Conservation (phyloP, 2,797 vertebrate genomes). For the Xiphorhynchus erythropygius region DNA sequence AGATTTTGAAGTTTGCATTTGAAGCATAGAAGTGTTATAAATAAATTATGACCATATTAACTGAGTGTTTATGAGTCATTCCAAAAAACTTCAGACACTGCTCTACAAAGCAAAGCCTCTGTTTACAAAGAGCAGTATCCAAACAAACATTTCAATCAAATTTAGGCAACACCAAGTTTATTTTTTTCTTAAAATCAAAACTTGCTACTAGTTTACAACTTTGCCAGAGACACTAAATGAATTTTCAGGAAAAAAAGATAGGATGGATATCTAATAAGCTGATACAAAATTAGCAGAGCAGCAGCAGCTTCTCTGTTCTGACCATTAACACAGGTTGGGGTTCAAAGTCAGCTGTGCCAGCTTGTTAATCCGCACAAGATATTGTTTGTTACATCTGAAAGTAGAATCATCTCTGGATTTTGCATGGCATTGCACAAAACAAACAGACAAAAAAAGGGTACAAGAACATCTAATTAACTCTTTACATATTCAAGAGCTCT, state of each 20-base stretch:
- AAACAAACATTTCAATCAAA: not conserved
- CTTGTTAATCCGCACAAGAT: not conserved
- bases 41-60: conserved; percentile 12
- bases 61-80: not conserved
- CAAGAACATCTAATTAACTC: not conserved
- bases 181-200: not conserved
- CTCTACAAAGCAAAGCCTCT: not conserved
- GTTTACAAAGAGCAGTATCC: not conserved
- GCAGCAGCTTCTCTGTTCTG: not conserved
- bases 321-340: not conserved
- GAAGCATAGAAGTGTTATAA: conserved; percentile 27
- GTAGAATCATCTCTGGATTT: not conserved
- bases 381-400: not conserved
- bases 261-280: not conserved
- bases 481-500: not conserved
- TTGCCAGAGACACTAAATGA: not conserved
- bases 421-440: not conserved
- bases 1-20: not conserved
- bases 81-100: not conserved
- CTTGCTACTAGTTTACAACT: not conserved
- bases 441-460: not conserved
- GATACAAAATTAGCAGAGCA: not conserved
- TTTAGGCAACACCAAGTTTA: not conserved
- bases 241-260: not conserved
- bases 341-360: not conserved